Percentiles rank a stretch among this genome's conserved stretches.
Conservation (phyloP, 1,140 invertebrate species). For the Cydia pomonella region DNA sequence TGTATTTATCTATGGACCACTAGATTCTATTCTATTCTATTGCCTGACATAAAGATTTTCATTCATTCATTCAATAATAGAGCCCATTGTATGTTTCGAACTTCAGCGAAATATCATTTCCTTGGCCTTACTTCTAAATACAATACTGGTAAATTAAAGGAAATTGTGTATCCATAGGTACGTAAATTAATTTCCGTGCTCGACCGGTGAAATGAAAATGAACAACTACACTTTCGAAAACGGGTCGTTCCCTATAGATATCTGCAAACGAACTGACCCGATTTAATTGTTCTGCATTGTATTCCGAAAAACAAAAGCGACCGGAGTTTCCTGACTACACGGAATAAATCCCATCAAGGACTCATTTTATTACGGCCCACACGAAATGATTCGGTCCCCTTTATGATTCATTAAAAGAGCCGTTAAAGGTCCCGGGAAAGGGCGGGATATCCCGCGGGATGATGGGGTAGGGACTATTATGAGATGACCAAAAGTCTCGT, state of each 20-base stretch:
- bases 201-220: neutral
- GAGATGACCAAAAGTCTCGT: neutral
- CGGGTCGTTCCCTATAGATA: too few relatives aligned
- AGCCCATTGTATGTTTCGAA: neutral
- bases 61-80: too few relatives aligned
- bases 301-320: neutral
- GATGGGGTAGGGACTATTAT: conserved; percentile 6
- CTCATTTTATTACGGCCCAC: conserved; percentile 4
- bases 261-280: too few relatives aligned
- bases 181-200: neutral
- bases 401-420: conserved; percentile 29
- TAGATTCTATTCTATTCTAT: too few relatives aligned
- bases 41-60: too few relatives aligned
- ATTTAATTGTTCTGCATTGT: too few relatives aligned
- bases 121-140: neutral
- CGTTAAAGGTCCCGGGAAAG: conserved; percentile 11
- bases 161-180: neutral
- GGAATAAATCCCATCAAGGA: conserved; percentile 8
- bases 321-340: neutral
- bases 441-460: neutral
- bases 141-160: neutral
- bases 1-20: too few relatives aligned
- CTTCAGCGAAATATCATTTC: neutral
- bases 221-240: neutral
- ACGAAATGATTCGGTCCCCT: conserved; percentile 7